These are phyloP conservation scores for Palaemon carinicauda DNA, from an alignment of 1,140 invertebrate species.

Conservation along the genomic window DNA sequence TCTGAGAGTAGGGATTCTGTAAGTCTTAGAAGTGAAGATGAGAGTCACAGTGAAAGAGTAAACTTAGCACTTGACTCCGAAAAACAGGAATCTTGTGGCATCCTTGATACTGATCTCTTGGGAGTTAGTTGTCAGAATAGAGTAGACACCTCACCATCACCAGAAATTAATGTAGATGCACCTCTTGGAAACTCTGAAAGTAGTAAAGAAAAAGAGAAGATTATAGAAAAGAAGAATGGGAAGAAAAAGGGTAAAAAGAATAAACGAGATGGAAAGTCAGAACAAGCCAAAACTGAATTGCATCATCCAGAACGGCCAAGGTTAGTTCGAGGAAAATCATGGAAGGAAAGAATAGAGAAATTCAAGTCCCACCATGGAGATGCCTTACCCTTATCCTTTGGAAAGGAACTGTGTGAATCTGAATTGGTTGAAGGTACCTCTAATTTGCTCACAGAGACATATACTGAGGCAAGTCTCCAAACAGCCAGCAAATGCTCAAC, in stretches of 20 bases:
- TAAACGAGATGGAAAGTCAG: conserved; percentile 24
- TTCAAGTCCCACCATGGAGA: conserved; percentile 3
- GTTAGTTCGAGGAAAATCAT: conserved; percentile 33
- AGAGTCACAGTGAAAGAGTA: background rate
- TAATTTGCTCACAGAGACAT: conserved; percentile 29
- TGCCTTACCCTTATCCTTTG: conserved; percentile 7
- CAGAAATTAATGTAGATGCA: background rate
- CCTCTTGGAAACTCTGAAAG: conserved; percentile 41
- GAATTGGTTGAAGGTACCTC: conserved; percentile 28
- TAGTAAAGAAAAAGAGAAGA: conserved; percentile 38
- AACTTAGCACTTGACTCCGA: background rate
- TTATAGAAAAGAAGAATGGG: conserved; percentile 24
- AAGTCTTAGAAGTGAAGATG: background rate
- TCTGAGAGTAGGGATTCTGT: background rate
- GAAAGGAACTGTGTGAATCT: conserved; percentile 30
- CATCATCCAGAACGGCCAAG: conserved; percentile 16
- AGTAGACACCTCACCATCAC: conserved; percentile 12
- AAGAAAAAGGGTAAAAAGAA: conserved; percentile 53
- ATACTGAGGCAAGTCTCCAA: conserved; percentile 16
- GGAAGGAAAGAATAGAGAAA: conserved; percentile 28
- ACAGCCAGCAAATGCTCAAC: background rate
- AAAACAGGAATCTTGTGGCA: background rate
- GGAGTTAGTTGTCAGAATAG: background rate
- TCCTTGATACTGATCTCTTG: background rate
- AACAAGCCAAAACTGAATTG: background rate